These are phyloP conservation scores for Bubo scandiacus DNA, from an alignment of 2,113 vertebrate species.

Conservation along the genomic window DNA sequence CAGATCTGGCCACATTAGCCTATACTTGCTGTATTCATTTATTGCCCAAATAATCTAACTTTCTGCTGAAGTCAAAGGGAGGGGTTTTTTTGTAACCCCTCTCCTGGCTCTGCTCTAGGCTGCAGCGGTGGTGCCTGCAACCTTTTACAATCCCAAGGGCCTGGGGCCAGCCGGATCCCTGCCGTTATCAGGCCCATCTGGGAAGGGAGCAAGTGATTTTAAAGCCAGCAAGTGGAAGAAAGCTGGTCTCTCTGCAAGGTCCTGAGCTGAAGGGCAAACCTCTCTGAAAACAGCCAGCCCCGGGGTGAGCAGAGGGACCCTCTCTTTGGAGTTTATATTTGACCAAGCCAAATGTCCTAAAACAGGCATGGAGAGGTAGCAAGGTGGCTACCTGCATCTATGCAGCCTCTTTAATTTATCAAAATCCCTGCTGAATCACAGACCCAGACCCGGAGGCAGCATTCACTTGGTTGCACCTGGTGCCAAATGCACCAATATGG, in stretches of 20 bases:
- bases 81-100: not conserved
- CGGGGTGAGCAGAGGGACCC: not conserved
- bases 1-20: not conserved
- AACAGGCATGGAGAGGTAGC: not conserved
- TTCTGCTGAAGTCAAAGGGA: not conserved
- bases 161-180: not conserved
- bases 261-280: not conserved
- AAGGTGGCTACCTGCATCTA: not conserved
- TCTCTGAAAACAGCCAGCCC: not conserved
- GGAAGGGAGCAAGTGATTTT: not conserved
- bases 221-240: not conserved
- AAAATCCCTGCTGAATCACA: not conserved
- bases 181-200: not conserved
- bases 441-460: not conserved
- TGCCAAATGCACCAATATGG: constrained; percentile 32
- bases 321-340: not conserved
- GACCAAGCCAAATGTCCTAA: not conserved
- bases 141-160: not conserved
- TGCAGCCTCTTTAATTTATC: not conserved
- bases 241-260: not conserved
- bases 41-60: not conserved
- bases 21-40: not conserved
- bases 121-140: not conserved
- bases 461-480: not conserved
- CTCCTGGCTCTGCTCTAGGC: not conserved